Evolutionary conservation across 2,888 invertebrate species (phyloP).

Genomic region (Xestia c-nigrum): DNA sequence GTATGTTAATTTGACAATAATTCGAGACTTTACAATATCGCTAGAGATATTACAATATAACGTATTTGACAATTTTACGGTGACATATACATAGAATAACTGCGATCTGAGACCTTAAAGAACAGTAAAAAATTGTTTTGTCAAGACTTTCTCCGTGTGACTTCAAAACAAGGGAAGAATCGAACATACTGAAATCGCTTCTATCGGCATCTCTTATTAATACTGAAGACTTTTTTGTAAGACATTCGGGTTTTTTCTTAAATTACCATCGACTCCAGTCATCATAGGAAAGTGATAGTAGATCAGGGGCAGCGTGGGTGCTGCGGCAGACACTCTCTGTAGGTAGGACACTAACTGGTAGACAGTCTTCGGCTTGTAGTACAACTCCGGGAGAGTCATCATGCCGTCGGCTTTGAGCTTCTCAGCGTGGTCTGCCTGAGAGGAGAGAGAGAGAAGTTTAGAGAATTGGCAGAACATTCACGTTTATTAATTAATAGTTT

Average conservation of each 20-base stretch:
- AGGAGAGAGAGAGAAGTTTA: background rate
- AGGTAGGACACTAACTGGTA: slow-evolving; percentile 92
- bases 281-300: slow-evolving; percentile 90
- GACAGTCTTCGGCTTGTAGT: slow-evolving; percentile 91
- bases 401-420: slow-evolving; percentile 80
- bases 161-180: background rate
- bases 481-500: background rate
- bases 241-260: background rate
- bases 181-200: background rate
- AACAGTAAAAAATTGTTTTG: too few species aligned
- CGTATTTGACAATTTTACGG: too few species aligned
- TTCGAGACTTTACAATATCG: too few species aligned
- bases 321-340: slow-evolving; percentile 91
- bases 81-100: too few species aligned
- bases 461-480: background rate
- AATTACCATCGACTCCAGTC: slow-evolving; percentile 71
- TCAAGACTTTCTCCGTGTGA: too few species aligned
- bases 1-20: too few species aligned
- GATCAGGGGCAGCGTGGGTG: slow-evolving; percentile 93
- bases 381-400: slow-evolving; percentile 93
- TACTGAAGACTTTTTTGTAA: background rate
- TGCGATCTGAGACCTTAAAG: too few species aligned
- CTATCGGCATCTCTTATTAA: too few species aligned
- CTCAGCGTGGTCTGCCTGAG: slow-evolving; percentile 92
- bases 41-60: too few species aligned